phyloP scores from a whole-genome alignment of 2,797 vertebrate genomes.

The Serranus cabrilla region DNA sequence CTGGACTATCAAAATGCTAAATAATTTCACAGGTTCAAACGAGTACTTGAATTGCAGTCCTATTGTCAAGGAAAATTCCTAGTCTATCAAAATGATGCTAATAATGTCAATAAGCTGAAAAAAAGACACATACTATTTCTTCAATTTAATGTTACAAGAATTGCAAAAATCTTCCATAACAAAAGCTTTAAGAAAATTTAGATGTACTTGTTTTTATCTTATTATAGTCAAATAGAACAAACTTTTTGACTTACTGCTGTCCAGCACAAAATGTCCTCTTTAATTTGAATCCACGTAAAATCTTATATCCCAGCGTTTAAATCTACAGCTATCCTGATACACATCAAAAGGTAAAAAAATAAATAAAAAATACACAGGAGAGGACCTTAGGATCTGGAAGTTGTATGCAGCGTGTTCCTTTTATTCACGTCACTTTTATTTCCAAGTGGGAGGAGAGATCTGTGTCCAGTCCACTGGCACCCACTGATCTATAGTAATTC shows the following conservation, averaged over 20 bases:
- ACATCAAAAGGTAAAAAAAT: not conserved
- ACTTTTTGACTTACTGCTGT: constrained; percentile 20
- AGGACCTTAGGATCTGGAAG: not conserved
- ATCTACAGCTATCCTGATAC: not conserved
- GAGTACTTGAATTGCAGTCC: no score
- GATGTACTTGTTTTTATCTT: not conserved
- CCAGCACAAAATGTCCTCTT: constrained; percentile 4
- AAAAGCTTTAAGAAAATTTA: not conserved
- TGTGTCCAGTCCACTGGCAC: not conserved
- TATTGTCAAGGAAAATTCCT: no score
- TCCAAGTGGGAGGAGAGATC: constrained; percentile 27
- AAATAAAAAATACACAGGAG: no score
- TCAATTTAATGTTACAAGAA: not conserved
- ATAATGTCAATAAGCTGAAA: no score
- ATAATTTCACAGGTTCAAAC: not conserved
- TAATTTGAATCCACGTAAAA: not conserved
- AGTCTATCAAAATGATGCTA: no score
- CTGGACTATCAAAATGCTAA: not conserved
- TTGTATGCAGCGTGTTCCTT: not conserved
- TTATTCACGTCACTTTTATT: constrained; percentile 23
- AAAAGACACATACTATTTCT: no score
- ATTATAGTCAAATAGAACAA: not conserved
- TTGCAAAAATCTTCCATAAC: not conserved
- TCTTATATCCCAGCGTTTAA: not conserved
- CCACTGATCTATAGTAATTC: not conserved